Evolutionary conservation across 2,797 vertebrate genomes (phyloP).

Genomic region (Delichon dasypus): DNA sequence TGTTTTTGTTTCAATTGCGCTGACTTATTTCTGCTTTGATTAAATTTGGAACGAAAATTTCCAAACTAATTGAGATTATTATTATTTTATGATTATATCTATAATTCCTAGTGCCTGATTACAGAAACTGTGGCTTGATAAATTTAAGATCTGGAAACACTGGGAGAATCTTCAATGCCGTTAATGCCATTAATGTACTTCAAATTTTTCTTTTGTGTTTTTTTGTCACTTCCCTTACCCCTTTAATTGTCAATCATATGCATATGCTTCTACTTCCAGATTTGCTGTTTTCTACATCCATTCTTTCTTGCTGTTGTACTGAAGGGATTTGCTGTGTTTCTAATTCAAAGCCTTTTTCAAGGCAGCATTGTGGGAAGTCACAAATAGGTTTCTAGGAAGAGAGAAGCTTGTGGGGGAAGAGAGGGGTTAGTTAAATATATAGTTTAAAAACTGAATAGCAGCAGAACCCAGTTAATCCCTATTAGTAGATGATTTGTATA

Average conservation of each 20-base stretch:
- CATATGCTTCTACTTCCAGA: constrained; percentile 43
- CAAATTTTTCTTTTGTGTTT: constrained; percentile 40
- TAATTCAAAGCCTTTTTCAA: constrained; percentile 26
- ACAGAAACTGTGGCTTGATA: constrained; percentile 67
- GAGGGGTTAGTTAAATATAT: constrained; percentile 15
- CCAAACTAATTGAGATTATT: constrained; percentile 23
- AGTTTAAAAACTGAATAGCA: constrained; percentile 43
- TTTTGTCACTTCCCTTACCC: constrained; percentile 53
- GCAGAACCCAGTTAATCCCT: constrained; percentile 37
- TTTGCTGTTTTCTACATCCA: constrained; percentile 14
- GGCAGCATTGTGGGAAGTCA: constrained; percentile 4
- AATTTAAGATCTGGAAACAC: constrained; percentile 33
- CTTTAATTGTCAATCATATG: constrained; percentile 37
- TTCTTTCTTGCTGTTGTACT: constrained; percentile 42
- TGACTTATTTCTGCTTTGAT: constrained; percentile 66
- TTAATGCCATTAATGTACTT: constrained; percentile 48
- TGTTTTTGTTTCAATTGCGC: constrained; percentile 50
- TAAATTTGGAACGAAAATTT: constrained; percentile 60
- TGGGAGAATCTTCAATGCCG: constrained; percentile 36
- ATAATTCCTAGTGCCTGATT: constrained; percentile 70
- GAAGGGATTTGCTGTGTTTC: constrained; percentile 28
- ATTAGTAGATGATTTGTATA: constrained; percentile 36
- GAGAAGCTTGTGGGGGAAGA: not conserved
- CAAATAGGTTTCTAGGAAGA: constrained; percentile 33
- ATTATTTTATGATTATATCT: constrained; percentile 37